Percentiles rank a stretch among this genome's conserved stretches.
Evolutionary conservation across 2,113 vertebrate genomes (phyloP).

Genomic region (Nansenia antarctica): DNA sequence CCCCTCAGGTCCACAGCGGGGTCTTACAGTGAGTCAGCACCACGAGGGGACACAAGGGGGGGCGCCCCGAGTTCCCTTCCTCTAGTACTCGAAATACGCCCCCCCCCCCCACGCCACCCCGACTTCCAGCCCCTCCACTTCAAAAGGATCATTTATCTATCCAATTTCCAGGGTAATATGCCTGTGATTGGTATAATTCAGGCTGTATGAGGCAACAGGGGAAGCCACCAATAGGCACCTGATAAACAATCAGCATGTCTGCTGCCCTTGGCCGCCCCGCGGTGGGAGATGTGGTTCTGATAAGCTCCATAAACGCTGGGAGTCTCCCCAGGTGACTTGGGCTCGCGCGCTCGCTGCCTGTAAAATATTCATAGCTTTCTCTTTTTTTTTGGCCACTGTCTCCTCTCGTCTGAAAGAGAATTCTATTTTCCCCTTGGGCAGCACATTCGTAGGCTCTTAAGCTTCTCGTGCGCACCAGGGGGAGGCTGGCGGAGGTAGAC

Average conservation of each 20-base stretch:
- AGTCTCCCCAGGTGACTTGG: constrained; percentile 49
- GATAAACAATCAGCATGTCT: constrained; percentile 61
- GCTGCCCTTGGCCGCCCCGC: constrained; percentile 23
- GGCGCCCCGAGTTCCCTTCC: too few relatives aligned
- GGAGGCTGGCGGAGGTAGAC: too few relatives aligned
- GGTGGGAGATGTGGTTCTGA: constrained; percentile 58
- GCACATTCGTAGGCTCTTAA: neutral
- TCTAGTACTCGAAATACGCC: too few relatives aligned
- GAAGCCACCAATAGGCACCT: constrained; percentile 36
- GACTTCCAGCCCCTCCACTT: constrained; percentile 31
- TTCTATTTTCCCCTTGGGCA: constrained; percentile 33
- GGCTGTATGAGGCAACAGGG: constrained; percentile 29
- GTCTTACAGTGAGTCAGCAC: constrained; percentile 23
- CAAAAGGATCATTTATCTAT: constrained; percentile 41
- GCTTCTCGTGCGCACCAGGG: too few relatives aligned
- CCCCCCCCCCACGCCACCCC: neutral
- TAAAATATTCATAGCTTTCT: constrained; percentile 74
- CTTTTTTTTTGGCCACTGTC: constrained; percentile 3
- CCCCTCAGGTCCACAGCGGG: too few relatives aligned
- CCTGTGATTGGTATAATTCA: constrained; percentile 50
- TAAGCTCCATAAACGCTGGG: constrained; percentile 60
- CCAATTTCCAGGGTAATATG: constrained; percentile 43
- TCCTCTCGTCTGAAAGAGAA: constrained; percentile 56
- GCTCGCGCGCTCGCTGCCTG: constrained; percentile 43
- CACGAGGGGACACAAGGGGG: constrained; percentile 13